Evolutionary conservation across 2,113 vertebrate genomes (phyloP).

Genomic region (Oreotrochilus melanogaster): DNA sequence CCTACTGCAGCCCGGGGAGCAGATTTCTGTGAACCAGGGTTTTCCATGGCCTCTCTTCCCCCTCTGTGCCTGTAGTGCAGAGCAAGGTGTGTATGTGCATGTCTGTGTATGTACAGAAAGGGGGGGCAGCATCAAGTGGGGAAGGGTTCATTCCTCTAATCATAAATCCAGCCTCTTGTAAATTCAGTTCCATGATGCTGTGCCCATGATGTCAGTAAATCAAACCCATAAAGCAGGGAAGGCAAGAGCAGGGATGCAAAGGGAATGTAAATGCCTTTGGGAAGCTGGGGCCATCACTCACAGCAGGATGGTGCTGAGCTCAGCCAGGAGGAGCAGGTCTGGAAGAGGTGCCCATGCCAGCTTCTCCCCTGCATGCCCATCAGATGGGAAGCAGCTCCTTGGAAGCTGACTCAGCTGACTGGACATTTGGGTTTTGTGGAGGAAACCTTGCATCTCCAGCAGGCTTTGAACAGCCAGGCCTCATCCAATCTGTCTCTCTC

Average conservation of each 20-base stretch:
- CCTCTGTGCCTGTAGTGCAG: rapidly evolving
- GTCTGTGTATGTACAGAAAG: neutral
- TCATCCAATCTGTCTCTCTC: neutral
- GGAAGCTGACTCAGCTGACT: neutral
- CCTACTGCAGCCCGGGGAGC: neutral
- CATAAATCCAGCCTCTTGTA: conserved; percentile 13
- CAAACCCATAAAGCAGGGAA: neutral
- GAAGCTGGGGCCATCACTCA: neutral
- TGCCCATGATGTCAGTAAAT: conserved; percentile 29
- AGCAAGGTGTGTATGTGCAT: rapidly evolving
- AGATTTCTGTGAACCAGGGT: neutral
- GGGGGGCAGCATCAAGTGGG: rapidly evolving
- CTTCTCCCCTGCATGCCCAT: neutral
- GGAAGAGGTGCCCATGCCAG: rapidly evolving
- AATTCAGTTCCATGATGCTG: neutral
- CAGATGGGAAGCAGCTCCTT: neutral
- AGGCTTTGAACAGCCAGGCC: neutral
- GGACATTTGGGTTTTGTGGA: neutral
- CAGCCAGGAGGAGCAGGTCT: neutral
- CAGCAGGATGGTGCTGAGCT: rapidly evolving
- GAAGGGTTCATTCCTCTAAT: neutral
- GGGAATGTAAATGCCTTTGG: neutral
- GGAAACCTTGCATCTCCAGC: neutral
- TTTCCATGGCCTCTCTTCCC: neutral
- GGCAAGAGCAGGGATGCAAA: neutral